Base-by-base conservation (phyloP, 2,888 invertebrate species). In the Drosophila gaucha region DNA sequence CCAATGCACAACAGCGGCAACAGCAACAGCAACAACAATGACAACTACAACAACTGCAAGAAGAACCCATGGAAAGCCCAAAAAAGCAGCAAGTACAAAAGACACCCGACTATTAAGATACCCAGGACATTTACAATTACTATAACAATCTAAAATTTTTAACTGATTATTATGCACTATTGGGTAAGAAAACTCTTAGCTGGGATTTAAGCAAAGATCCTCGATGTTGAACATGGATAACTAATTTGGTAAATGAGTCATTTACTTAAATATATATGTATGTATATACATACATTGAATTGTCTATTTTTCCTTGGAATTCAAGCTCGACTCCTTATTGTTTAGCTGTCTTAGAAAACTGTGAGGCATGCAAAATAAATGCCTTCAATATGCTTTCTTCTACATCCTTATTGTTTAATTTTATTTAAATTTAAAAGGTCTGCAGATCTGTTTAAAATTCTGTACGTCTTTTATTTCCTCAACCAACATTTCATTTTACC, bases 1-100 rank as follows among this genome's bases (percentile, higher is more conserved):
- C 71, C 78, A 82, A 39, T 38, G 54, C 74, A 62, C 24, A 46
- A 24, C 51, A 60, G 6, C 38, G 35, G 4, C 36, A 38, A 6
- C 36, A 35, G 33, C 64, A 57, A 33, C 14, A 56, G 12, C 51
- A 39, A 51, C 54, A 62, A 33, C 24, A 36, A 43, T 36, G 46
- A 12, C 28, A 44, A 18, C 26, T 12, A 6, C n/a, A 56, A 31
- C 66, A 66, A 68, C 62, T 57, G 35, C 41, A n/a, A 43, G n/a
- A 47, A 28, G 18, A 22, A 57, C n/a, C 38, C 22, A 47, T 2
- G 51, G 28, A 56, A 47, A 2, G 38, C 8, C 3, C 16, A 18
- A 41, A 14, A 33, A 18, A n/a, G n/a, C n/a, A n/a, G n/a, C n/a
- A n/a, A n/a, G n/a, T n/a, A n/a, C n/a, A n/a, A n/a, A n/a, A n/a